These are phyloP conservation scores for Sardinella longiceps DNA, from an alignment of 2,797 vertebrate genomes.

Conservation along the genomic window DNA sequence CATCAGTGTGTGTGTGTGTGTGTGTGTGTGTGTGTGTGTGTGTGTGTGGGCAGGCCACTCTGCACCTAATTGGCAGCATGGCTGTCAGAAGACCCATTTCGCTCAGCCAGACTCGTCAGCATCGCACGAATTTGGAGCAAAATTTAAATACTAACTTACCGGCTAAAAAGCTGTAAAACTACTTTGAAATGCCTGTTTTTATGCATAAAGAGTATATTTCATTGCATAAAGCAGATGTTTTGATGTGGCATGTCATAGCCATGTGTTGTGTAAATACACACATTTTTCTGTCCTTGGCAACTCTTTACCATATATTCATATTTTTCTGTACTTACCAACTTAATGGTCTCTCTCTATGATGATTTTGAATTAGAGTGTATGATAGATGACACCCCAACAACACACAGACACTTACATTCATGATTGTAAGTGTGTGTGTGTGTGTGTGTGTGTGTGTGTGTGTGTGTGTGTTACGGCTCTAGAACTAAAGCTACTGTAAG, in stretches of 20 bases:
- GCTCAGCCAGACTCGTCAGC: neutral
- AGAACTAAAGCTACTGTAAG: conserved; percentile 56
- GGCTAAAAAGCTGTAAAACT: neutral
- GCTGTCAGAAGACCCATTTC: neutral
- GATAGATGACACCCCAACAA: neutral
- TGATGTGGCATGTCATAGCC: neutral
- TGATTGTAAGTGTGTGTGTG: neutral
- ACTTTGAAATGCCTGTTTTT: neutral
- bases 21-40: too few species aligned
- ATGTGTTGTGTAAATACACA: neutral
- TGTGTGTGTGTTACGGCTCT: neutral
- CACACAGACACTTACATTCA: too few species aligned
- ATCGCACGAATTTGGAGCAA: neutral
- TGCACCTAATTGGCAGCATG: neutral
- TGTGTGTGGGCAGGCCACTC: neutral
- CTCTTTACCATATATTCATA: neutral
- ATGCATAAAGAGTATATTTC: neutral
- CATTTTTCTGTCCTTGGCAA: neutral
- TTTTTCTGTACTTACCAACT: neutral
- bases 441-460: neutral
- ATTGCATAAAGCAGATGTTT: neutral
- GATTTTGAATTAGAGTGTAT: neutral
- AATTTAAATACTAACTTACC: neutral
- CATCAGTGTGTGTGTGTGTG: neutral
- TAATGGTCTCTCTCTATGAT: neutral